Evolutionary conservation across 2,113 vertebrate species (phyloP).

Genomic region (Amblyopsis rosae): DNA sequence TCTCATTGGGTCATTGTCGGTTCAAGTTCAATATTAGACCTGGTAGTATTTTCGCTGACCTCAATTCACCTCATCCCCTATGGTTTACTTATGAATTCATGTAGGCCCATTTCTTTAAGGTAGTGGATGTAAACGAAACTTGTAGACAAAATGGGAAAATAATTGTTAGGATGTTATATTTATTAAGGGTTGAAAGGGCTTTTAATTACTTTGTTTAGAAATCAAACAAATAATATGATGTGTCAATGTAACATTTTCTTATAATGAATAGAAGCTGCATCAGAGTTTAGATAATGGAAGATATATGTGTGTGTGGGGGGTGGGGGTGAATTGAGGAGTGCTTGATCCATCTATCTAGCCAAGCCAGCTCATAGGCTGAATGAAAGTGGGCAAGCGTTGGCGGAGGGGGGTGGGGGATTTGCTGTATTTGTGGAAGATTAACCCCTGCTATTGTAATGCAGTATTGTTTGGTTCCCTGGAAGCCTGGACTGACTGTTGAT

Average conservation of each 20-base stretch:
- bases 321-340: constrained; percentile 39
- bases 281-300: constrained; percentile 30
- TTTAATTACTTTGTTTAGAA: not conserved
- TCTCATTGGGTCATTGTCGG: constrained; percentile 30
- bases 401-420: constrained; percentile 16
- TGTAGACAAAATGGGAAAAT: too few relatives aligned
- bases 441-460: constrained; percentile 52
- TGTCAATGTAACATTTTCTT: not conserved
- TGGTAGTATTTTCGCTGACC: constrained; percentile 26
- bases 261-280: constrained; percentile 4
- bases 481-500: not conserved
- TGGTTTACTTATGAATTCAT: not conserved
- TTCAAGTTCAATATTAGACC: constrained; percentile 61
- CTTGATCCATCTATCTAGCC: constrained; percentile 67
- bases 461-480: constrained; percentile 40
- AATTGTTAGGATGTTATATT: too few relatives aligned
- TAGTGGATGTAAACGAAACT: too few relatives aligned
- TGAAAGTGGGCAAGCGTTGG: constrained; percentile 13
- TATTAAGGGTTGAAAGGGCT: not conserved
- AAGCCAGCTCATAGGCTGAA: constrained; percentile 44
- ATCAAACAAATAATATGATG: not conserved
- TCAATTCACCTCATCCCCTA: constrained; percentile 10
- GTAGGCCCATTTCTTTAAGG: too few relatives aligned
- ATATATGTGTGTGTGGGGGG: constrained; percentile 49
- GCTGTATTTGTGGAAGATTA: constrained; percentile 57